Percentiles rank a stretch among this genome's conserved stretches.
Conservation (phyloP, 2,888 invertebrate genomes). For the Deilephila elpenor region DNA sequence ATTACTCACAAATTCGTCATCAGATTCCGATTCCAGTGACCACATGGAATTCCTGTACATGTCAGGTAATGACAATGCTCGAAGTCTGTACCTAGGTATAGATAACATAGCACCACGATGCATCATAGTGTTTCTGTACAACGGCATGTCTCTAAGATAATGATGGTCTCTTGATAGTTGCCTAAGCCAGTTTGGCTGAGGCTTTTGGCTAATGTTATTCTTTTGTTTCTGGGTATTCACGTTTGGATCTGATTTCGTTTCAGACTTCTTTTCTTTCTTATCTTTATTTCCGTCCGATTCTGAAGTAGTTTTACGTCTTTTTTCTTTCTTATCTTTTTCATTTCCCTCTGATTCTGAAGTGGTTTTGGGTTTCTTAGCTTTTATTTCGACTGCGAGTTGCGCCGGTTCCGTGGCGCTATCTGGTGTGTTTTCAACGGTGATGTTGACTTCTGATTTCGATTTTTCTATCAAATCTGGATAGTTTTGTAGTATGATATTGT, state of each 20-base stretch:
- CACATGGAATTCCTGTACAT: conserved; percentile 89
- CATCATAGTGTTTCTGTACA: conserved; percentile 92
- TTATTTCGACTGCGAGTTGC: conserved; percentile 60
- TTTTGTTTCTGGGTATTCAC: neutral
- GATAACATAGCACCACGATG: conserved; percentile 94
- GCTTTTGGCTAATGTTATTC: neutral
- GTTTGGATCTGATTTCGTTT: neutral
- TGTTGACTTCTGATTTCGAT: conserved; percentile 85
- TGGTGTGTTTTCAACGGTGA: conserved; percentile 62
- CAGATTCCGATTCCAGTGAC: conserved; percentile 82
- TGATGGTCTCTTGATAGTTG: conserved; percentile 86
- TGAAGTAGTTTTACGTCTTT: conserved; percentile 8
- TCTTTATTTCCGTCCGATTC: neutral
- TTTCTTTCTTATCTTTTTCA: conserved; percentile 25
- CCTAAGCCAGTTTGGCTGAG: conserved; percentile 65
- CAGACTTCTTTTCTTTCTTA: neutral
- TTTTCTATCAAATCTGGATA: conserved; percentile 87
- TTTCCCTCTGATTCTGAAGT: neutral
- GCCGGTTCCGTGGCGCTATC: conserved; percentile 58
- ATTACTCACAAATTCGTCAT: conserved; percentile 88
- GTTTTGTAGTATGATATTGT: conserved; percentile 88
- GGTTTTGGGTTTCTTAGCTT: conserved; percentile 48
- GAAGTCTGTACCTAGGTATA: conserved; percentile 89
- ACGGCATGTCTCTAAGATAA: conserved; percentile 87
- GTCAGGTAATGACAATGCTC: conserved; percentile 95